Evolutionary conservation across 2,797 vertebrate genomes (phyloP), one percentile per base, ranked within the genome.

Genomic region (Poeciliopsis paucimaculata): DNA sequence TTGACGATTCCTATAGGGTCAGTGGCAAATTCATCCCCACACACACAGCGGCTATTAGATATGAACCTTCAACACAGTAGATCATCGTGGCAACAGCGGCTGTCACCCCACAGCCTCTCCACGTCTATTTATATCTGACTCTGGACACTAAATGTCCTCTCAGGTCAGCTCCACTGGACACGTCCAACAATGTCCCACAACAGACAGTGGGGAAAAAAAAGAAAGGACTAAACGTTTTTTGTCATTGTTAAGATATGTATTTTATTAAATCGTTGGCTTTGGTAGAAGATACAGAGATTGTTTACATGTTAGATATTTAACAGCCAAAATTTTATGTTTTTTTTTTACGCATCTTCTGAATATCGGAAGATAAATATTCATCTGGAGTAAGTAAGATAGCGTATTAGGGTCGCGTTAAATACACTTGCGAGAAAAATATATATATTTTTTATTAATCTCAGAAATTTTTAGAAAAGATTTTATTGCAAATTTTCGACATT

Each of bases 11-110:
- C 79, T 94, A 55, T 79, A 93, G 90, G 41, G 82, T 91, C 28
- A 43, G 91, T 93, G 93, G 72, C 84, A 93, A 91, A 95, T 92
- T 95, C 91, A 91, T 85, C 45, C 64, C 47, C 64, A 10, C 77
- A 82, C 76, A 87, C 85, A 80, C 34, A 23, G 51, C 23, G 73
- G 82, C 77, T 81, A 93, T 93, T 93, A 89, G 83, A 88, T 78
- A 80, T 34, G 23, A 53, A 36, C n/a, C 84, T 84, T 84, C 77
- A 91, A 74, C 80, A 75, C 80, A 6, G 66, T 93, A 88, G 26
- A 92, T 93, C 91, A 93, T 85, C 76, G 71, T 8, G 64, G 70
- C 39, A 39, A 47, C 60, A 34, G 82, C 0, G 8, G 79, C 74
- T 90, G 88, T 88, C 86, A 88, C 51, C 72, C 80, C 76, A 41